phyloP scores from a whole-genome alignment of 1,140 invertebrate genomes.

The Conus betulinus region DNA sequence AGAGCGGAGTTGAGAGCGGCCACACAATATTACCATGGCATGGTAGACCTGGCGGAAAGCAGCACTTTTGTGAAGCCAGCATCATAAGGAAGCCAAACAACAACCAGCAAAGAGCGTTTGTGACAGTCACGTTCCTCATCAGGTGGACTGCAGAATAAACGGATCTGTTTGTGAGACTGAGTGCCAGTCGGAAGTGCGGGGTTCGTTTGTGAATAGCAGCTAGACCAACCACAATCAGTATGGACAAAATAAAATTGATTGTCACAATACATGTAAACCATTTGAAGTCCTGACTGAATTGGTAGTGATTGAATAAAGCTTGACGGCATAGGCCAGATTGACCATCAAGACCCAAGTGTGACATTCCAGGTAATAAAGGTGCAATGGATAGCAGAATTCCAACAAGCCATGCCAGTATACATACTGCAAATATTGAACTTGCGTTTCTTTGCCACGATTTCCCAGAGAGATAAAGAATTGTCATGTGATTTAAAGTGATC shows the following conservation, averaged over 20 bases:
- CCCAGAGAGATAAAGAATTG: neutral
- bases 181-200: neutral
- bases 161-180: neutral
- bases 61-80: no score
- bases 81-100: neutral
- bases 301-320: neutral
- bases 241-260: neutral
- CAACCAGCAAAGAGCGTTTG: neutral
- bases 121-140: neutral
- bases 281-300: neutral
- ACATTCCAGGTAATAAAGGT: slow-evolving; percentile 13
- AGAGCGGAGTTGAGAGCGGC: no score
- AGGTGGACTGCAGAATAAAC: neutral
- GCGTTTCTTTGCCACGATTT: neutral
- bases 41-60: no score
- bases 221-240: neutral
- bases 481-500: slow-evolving; percentile 51
- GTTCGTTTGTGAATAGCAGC: neutral
- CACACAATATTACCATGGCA: no score
- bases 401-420: slow-evolving; percentile 25
- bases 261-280: neutral
- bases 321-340: slow-evolving; percentile 45
- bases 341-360: slow-evolving; percentile 45
- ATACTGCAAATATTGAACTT: slow-evolving; percentile 1
- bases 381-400: slow-evolving; percentile 2